These are phyloP conservation scores for Oryzias curvinotus DNA, from an alignment of 2,113 vertebrate genomes.

Conservation along the genomic window DNA sequence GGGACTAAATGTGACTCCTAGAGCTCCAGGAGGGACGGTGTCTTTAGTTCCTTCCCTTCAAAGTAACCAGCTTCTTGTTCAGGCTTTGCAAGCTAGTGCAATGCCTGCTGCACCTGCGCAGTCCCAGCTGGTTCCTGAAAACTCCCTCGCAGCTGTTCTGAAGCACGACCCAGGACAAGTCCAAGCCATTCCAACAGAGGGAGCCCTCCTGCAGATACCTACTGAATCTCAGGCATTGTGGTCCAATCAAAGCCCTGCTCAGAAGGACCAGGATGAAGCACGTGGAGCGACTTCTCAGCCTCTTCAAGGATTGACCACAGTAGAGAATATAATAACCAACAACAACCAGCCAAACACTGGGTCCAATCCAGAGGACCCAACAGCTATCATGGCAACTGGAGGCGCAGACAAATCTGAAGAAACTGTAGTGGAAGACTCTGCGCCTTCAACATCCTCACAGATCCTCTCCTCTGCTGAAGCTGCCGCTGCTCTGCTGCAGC, in stretches of 20 bases:
- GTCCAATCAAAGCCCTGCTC: slow-evolving; percentile 3
- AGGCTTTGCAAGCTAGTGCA: slow-evolving; percentile 14
- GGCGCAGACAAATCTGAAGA: slow-evolving; percentile 11
- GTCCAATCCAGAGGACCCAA: background rate
- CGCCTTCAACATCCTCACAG: slow-evolving; percentile 10
- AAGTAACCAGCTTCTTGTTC: slow-evolving; percentile 4
- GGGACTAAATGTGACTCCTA: slow-evolving; percentile 17
- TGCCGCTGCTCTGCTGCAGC: slow-evolving; percentile 50
- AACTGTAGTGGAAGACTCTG: slow-evolving; percentile 9
- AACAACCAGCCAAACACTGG: slow-evolving; percentile 16
- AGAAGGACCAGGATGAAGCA: background rate
- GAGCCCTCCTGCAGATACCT: background rate
- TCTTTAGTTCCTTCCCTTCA: slow-evolving; percentile 14
- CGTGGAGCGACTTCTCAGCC: background rate
- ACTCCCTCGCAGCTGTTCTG: background rate
- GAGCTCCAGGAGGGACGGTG: background rate
- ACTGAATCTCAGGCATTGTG: slow-evolving; percentile 9
- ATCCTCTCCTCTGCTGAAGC: slow-evolving; percentile 18
- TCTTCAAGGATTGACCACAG: slow-evolving; percentile 8
- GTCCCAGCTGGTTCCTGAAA: slow-evolving; percentile 10
- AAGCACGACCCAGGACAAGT: slow-evolving; percentile 19
- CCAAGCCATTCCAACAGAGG: slow-evolving; percentile 6
- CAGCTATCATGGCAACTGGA: background rate
- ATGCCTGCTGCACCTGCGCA: background rate
- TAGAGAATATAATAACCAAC: slow-evolving; percentile 37